A percentile compares a stretch with the other conserved stretches of the same genome.
Conservation (phyloP, 2,888 invertebrate genomes). For the Malthinus seriepunctatus region DNA sequence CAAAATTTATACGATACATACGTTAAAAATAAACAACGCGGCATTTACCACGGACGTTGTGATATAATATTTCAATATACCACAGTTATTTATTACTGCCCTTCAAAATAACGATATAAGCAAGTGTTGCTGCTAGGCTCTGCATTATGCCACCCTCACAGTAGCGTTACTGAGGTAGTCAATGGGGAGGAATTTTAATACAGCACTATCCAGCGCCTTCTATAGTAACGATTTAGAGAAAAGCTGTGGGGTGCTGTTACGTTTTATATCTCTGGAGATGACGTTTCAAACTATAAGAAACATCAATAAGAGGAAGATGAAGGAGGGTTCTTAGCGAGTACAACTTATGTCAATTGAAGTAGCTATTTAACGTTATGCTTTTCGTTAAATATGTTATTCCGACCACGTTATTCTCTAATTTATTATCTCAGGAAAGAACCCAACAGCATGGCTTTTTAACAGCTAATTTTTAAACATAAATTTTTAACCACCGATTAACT, state of each 20-base stretch:
- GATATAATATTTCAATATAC: slow-evolving; percentile 4
- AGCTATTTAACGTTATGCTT: slow-evolving; percentile 5
- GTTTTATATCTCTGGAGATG: slow-evolving; percentile 7
- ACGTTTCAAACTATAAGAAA: slow-evolving; percentile 8
- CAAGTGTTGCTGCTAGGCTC: slow-evolving; percentile 3
- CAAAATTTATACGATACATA: too few relatives aligned
- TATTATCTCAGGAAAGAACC: neutral
- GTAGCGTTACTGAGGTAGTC: slow-evolving; percentile 6
- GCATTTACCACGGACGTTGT: slow-evolving; percentile 1
- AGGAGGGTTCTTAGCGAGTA: slow-evolving; percentile 4
- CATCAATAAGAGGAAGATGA: slow-evolving; percentile 6
- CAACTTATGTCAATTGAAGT: slow-evolving; percentile 7
- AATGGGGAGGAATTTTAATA: slow-evolving; percentile 8
- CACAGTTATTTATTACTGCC: slow-evolving; percentile 5
- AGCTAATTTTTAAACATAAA: neutral
- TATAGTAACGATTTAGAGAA: slow-evolving; percentile 6
- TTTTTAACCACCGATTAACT: neutral
- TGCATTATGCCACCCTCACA: slow-evolving; percentile 6
- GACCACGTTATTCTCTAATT: neutral
- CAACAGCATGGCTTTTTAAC: neutral
- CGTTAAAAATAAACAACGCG: neutral
- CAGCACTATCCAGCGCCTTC: slow-evolving; percentile 5
- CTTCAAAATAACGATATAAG: slow-evolving; percentile 8
- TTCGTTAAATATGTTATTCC: slow-evolving; percentile 6
- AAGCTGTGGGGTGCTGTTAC: slow-evolving; percentile 7